Base-by-base conservation (phyloP, 2,888 invertebrate genomes). In the Exephanes ischioxanthus region DNA sequence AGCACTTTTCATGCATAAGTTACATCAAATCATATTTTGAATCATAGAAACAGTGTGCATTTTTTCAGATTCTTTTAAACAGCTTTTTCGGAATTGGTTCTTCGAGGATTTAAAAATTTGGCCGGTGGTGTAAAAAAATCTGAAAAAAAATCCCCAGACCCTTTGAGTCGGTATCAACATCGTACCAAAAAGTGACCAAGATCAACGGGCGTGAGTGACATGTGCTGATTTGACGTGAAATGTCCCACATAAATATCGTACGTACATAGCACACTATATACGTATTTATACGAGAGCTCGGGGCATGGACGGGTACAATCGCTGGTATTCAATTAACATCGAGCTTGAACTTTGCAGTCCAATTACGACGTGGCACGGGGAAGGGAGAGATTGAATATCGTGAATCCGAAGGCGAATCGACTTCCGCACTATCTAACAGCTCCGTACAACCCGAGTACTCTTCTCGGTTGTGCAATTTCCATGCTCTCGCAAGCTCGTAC, bases 301-400 rank as follows among this genome's bases (percentile, higher is more conserved):
- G 55, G 55, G 45, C 58, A 71, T 66, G 77, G 80, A 33, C 80
- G 68, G 55, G 67, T 53, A 82, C 83, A 84, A 85, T 85, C 73
- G 70, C 71, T 82, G 78, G 81, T 77, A 83, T 86, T 84, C 86
- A 78, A 87, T 84, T 77, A 79, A 84, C 70, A 82, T 72, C 78
- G 79, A 84, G 81, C 79, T 83, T 79, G 81, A 85, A 85, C 84
- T 85, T 81, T 82, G 81, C 81, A 79, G 85, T 85, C 81, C 83
- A 85, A 85, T 87, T 84, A 87, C 76, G 81, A 68, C 61, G 67
- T 77, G 80, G 83, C 51, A 19, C 33, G 63, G 63, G 48, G 1
- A 19, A 48, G 58, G 58, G n/a, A 11, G 70, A 45, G 58, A 58
- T 55, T 45, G 78, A 81, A 85, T 75, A 85, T 85, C 82, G 37